Evolutionary conservation across 92 coral and sea anemone species (phyloP).

Genomic region (Actinernus sp.): DNA sequence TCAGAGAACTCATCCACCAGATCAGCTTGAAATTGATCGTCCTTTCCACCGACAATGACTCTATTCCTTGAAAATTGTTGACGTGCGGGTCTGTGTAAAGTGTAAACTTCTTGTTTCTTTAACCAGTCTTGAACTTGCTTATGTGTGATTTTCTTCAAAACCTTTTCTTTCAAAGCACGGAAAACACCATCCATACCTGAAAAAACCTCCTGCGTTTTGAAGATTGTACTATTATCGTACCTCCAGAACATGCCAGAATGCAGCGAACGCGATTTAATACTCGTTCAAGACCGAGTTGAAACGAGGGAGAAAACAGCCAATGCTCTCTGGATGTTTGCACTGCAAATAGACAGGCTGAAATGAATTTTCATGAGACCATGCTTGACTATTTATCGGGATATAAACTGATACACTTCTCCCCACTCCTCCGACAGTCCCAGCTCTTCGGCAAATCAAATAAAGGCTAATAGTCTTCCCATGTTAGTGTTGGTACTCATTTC

Average conservation of each 20-base stretch:
- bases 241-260: not conserved
- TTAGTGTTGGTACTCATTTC: no score
- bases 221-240: no score
- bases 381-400: no score
- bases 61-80: constrained; percentile 12
- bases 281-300: constrained; percentile 2
- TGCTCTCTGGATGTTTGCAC: no score
- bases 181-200: constrained; percentile 16
- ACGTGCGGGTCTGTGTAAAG: constrained; percentile 46
- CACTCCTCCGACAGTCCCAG: no score
- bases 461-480: no score
- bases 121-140: constrained; percentile 46
- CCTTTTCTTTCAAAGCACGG: constrained; percentile 31
- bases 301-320: no score
- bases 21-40: constrained; percentile 48
- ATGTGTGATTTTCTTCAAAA: constrained; percentile 4
- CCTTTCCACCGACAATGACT: constrained; percentile 35
- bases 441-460: no score
- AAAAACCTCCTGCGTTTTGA: constrained; percentile 3
- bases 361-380: no score
- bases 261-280: not conserved
- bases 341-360: no score
- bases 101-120: constrained; percentile 27
- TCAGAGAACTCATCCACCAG: constrained; percentile 39
- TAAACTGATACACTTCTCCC: no score